phyloP scores from a whole-genome alignment of 2,888 invertebrate genomes.

The Caenorhabditis drosophilae region DNA sequence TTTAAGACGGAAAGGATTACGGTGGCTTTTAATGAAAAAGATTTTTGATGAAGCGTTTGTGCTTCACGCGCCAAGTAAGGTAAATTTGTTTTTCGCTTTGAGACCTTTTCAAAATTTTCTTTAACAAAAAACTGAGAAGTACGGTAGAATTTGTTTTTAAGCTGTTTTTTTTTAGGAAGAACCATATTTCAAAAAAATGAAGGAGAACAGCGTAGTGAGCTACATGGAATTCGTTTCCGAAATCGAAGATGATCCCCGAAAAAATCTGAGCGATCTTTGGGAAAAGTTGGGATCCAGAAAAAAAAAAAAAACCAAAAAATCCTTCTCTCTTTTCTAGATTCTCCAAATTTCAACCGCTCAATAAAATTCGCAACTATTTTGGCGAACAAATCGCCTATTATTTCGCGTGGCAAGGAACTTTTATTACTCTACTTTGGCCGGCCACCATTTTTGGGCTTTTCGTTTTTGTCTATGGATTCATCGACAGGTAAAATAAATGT shows the following conservation, averaged over 20 bases:
- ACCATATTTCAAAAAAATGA: conserved; percentile 50
- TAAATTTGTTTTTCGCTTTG: conserved; percentile 1
- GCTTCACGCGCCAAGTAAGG: conserved; percentile 69
- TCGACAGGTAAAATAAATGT: conserved; percentile 24
- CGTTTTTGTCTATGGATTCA: conserved; percentile 70
- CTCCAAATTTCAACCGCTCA: conserved; percentile 44
- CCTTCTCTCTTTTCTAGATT: conserved; percentile 15
- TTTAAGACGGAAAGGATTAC: conserved; percentile 67
- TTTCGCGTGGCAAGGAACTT: conserved; percentile 72
- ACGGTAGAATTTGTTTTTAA: no score
- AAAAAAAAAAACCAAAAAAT: neutral
- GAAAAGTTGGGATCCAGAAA: no score
- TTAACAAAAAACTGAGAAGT: no score
- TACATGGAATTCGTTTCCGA: conserved; percentile 31
- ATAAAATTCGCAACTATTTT: conserved; percentile 70
- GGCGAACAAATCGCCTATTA: conserved; percentile 72
- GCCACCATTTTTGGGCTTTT: conserved; percentile 71
- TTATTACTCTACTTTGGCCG: conserved; percentile 70
- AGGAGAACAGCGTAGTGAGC: conserved; percentile 29
- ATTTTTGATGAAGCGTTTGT: conserved; percentile 70
- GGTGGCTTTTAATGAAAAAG: conserved; percentile 69
- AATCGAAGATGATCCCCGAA: conserved; percentile 42
- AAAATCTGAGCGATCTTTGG: conserved; percentile 25
- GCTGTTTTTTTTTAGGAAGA: conserved; percentile 56
- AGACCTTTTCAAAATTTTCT: no score